These are phyloP conservation scores for Neocrepidodera transversa DNA, from an alignment of 2,888 invertebrate genomes.

Conservation along the genomic window DNA sequence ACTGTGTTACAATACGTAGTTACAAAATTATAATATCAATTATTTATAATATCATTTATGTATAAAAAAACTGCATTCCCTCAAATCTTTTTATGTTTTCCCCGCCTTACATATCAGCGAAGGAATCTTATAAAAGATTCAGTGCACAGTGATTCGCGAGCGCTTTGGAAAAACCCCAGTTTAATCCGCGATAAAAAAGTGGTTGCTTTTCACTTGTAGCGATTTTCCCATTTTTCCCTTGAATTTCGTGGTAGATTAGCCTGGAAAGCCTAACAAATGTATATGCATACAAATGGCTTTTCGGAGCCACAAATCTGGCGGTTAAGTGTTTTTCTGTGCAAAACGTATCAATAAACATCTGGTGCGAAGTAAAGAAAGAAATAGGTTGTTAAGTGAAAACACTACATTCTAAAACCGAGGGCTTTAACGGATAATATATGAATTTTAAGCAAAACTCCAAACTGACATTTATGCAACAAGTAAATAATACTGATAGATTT, in stretches of 20 bases:
- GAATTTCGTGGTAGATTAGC: conserved; percentile 21
- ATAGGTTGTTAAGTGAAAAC: not conserved
- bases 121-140: not conserved
- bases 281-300: conserved; percentile 21
- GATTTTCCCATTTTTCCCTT: conserved; percentile 9
- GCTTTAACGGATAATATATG: too few relatives aligned
- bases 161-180: conserved; percentile 5
- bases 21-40: too few relatives aligned
- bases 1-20: too few relatives aligned
- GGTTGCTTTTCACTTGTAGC: conserved; percentile 20
- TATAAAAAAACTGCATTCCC: too few relatives aligned
- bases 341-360: conserved; percentile 19
- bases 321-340: conserved; percentile 17
- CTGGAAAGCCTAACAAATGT: conserved; percentile 18
- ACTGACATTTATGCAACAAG: too few relatives aligned
- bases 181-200: conserved; percentile 8
- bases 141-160: not conserved
- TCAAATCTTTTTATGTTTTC: not conserved
- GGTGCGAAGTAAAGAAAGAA: not conserved
- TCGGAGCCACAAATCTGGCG: conserved; percentile 7
- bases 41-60: too few relatives aligned
- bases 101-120: not conserved
- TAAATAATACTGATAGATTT: too few relatives aligned
- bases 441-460: too few relatives aligned
- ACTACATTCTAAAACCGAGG: not conserved